These are phyloP conservation scores for Callosobruchus maculatus DNA, from an alignment of 2,888 invertebrate genomes.

Conservation along the genomic window DNA sequence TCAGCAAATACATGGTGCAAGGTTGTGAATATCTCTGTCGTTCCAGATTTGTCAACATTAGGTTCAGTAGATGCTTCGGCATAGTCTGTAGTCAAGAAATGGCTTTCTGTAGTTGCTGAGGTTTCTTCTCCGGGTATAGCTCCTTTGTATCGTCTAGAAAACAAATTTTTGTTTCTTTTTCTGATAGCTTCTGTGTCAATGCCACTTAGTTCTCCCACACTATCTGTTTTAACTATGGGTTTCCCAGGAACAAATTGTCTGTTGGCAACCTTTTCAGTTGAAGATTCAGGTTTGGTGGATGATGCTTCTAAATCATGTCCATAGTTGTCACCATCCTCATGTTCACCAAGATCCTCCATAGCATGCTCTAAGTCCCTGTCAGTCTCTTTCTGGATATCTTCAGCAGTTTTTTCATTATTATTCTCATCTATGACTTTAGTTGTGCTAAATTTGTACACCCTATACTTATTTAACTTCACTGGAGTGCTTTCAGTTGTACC, in stretches of 20 bases:
- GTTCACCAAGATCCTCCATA: background rate
- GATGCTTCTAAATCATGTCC: background rate
- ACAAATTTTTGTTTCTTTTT: slow-evolving; percentile 55
- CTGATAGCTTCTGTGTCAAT: slow-evolving; percentile 53
- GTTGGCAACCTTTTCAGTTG: background rate
- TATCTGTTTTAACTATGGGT: background rate
- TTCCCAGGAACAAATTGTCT: slow-evolving; percentile 5
- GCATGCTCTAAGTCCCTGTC: background rate
- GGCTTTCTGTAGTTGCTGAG: slow-evolving; percentile 10
- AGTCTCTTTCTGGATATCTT: background rate
- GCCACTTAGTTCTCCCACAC: too few relatives aligned
- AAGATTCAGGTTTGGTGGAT: background rate
- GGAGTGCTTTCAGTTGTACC: background rate
- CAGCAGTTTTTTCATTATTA: background rate
- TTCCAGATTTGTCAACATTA: slow-evolving; percentile 14
- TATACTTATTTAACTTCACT: background rate
- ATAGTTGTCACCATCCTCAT: background rate
- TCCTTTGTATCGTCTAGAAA: slow-evolving; percentile 46
- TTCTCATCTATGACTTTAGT: background rate
- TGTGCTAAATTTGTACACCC: background rate
- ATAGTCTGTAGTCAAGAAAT: too few relatives aligned
- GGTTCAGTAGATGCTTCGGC: slow-evolving; percentile 10
- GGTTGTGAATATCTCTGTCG: slow-evolving; percentile 41
- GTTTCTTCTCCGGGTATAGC: slow-evolving; percentile 32
- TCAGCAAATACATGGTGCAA: slow-evolving; percentile 52